These are phyloP conservation scores for Cheumatopsyche charites DNA, from an alignment of 1,140 invertebrate genomes.

Conservation along the genomic window DNA sequence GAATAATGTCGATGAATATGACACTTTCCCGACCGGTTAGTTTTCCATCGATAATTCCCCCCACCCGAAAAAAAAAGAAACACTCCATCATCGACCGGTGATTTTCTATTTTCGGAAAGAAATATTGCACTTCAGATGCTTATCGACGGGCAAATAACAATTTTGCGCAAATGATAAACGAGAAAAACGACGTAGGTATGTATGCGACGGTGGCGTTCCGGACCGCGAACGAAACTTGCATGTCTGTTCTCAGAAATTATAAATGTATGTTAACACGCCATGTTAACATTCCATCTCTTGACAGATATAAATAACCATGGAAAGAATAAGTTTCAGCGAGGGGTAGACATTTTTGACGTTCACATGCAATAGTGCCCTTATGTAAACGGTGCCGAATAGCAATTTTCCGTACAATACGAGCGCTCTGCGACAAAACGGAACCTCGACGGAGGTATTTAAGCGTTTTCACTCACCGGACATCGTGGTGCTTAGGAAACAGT, in stretches of 20 bases:
- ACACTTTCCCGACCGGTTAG: no score
- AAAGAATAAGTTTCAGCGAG: constrained; percentile 38
- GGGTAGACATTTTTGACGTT: constrained; percentile 33
- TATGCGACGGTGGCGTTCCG: neutral
- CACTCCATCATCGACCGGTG: no score
- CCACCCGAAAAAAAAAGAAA: no score
- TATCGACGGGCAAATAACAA: no score
- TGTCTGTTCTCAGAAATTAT: constrained; percentile 34
- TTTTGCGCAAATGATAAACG: no score
- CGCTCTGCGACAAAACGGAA: neutral
- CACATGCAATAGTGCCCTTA: constrained; percentile 38
- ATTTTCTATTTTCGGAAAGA: no score
- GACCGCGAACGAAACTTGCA: constrained; percentile 28
- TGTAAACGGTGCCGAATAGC: neutral
- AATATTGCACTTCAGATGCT: no score
- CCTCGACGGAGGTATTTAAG: neutral
- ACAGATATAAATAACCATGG: constrained; percentile 40
- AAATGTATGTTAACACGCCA: constrained; percentile 45
- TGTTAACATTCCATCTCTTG: constrained; percentile 44
- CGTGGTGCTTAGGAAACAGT: no score
- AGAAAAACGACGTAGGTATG: no score
- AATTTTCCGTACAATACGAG: neutral
- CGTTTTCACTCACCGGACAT: neutral
- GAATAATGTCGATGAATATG: no score
- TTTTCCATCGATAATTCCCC: no score